Evolutionary conservation across 1,140 invertebrate species (phyloP).

Genomic region (Camponotus vicinus): DNA sequence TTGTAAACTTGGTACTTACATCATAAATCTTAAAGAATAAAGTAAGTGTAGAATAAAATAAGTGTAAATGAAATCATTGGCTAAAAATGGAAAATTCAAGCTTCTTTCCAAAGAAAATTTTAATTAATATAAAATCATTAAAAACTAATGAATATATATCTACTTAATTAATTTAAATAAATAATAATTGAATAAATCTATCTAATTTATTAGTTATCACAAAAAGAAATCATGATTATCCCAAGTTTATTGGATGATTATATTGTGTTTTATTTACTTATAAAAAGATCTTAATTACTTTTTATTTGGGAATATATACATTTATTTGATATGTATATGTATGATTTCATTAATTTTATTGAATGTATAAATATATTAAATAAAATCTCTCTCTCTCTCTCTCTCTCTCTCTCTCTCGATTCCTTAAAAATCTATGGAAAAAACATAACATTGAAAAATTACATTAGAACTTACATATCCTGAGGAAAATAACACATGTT

Average conservation of each 20-base stretch:
- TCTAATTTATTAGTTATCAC: background rate
- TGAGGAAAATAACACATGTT: too few species aligned
- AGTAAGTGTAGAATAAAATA: background rate
- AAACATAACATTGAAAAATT: too few species aligned
- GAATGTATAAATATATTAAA: too few species aligned
- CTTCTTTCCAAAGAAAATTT: background rate
- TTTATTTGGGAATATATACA: background rate
- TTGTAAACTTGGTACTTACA: background rate
- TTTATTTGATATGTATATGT: background rate
- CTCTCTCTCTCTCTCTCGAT: too few species aligned
- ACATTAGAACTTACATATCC: too few species aligned
- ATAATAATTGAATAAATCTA: background rate
- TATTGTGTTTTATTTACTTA: background rate
- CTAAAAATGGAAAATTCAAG: background rate
- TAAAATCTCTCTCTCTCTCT: too few species aligned
- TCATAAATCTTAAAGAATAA: background rate
- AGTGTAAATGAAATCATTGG: background rate
- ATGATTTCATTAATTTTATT: conserved; percentile 7
- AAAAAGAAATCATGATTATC: background rate
- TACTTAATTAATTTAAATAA: background rate
- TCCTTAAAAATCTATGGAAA: too few species aligned
- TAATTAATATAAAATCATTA: background rate
- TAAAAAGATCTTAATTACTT: background rate
- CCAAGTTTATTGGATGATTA: background rate
- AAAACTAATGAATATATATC: conserved; percentile 4